Evolutionary conservation across 2,797 vertebrate species (phyloP), one percentile per base, ranked within the genome.

Genomic region (Etheostoma perlongum): DNA sequence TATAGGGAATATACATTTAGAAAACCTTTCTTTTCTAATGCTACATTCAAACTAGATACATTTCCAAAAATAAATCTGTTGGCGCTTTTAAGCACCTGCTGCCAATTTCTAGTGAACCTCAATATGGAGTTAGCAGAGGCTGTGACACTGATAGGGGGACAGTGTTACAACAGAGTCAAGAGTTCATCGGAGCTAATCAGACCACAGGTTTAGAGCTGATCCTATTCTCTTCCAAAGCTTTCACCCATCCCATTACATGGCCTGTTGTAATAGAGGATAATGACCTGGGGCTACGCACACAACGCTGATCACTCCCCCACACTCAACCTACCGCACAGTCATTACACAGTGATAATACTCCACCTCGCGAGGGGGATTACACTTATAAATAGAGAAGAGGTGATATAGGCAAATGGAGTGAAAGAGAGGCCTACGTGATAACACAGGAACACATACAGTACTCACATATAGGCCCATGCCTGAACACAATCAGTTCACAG

Each of bases 181-280:
- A 93, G 93, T 92, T 93, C 90, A 93, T 91, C 90, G 89, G 87
- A 67, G 92, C 87, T 93, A 91, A 93, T 94, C 90, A 93, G 88
- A 91, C 88, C 87, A 84, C 74, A 74, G 87, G 88, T 87, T 93
- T 90, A 87, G 61, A 88, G 82, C 77, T 87, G 92, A 92, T 91
- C 88, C 90, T 83, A 86, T 92, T 93, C 93, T 91, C 88, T 88
- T 86, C 87, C 81, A 60, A 78, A 90, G 90, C 90, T 90, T 91
- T 86, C 89, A 85, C 83, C 86, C 89, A 81, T 84, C 82, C 87
- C 93, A 94, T 94, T 94, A 93, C 88, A 90, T 78, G 84, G 87
- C 81, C 82, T 70, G 89, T 87, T 86, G 90, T 94, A 93, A 94
- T 93, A 86, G 91, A 88, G 86, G 87, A 92, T 92, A 92, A 93